These are phyloP conservation scores for Phoebastria nigripes DNA, from an alignment of 2,797 vertebrate species.

Conservation along the genomic window DNA sequence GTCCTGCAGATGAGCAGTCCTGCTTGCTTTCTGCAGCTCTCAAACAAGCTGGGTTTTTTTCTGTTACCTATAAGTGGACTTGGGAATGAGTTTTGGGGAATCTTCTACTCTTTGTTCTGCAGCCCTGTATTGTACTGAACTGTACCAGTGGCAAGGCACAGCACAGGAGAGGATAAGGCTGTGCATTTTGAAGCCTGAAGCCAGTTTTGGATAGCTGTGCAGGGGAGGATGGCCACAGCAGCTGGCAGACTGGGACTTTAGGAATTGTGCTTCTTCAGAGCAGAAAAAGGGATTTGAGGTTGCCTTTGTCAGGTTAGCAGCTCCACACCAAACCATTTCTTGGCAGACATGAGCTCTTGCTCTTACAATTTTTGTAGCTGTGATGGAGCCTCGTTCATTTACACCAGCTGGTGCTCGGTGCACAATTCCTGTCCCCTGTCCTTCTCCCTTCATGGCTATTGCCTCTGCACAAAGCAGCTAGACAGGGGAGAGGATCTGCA, in stretches of 20 bases:
- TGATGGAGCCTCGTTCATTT: not conserved
- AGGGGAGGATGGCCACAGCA: not conserved
- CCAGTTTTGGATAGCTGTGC: not conserved
- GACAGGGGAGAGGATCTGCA: not conserved
- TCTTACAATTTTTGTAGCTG: not conserved
- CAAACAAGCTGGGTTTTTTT: not conserved
- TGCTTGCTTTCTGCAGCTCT: not conserved
- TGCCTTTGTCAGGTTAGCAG: not conserved
- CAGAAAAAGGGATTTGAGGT: not conserved
- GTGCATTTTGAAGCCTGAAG: not conserved
- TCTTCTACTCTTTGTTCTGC: not conserved
- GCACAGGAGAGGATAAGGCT: not conserved
- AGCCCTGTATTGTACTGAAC: not conserved
- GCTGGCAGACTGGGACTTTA: not conserved
- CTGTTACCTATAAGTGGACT: not conserved
- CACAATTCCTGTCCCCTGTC: accelerated
- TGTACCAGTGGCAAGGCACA: not conserved
- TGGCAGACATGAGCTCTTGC: not conserved
- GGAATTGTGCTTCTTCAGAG: not conserved
- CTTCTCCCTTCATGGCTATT: not conserved
- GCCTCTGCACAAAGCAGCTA: not conserved
- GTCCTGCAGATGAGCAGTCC: not conserved
- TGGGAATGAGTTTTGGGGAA: not conserved
- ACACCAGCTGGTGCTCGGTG: not conserved
- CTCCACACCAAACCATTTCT: not conserved